Base-by-base conservation (phyloP, 2,797 vertebrate species). In the Linurgus olivaceus region DNA sequence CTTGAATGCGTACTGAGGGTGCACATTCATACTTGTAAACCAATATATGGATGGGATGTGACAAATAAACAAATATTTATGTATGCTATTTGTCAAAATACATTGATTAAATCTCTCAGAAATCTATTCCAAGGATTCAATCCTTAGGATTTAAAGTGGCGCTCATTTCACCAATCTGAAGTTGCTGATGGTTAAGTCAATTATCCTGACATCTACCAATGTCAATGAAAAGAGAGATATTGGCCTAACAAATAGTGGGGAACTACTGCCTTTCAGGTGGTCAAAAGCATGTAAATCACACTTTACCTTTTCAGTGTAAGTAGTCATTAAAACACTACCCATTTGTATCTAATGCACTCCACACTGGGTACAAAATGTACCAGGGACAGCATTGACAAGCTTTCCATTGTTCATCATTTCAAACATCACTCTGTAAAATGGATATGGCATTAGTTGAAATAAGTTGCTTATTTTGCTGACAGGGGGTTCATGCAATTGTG, bases 401-500 rank as follows among this genome's bases (percentile, higher is more conserved):
- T 51, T 68, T 89, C 48, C 79, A 71, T 79, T 93, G 77, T 90
- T 91, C 92, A 68, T 82, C 8, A 75, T 94, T 95, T 94, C 86
- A 95, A 84, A 21, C 35, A 92, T 88, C 88, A 72, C 19, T 77
- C 74, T 74, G 62, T 79, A 93, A 94, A 96, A 76, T 93, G 40
- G 72, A n/a, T 89, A 63, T 82, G 81, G 88, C 10, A 54, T 51
- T 87, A 78, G 57, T 18, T 86, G 38, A 55, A 65, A 86, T 91
- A 77, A 92, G 74, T 50, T 66, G 23, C 65, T 94, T 97, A 63
- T 94, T 91, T 87, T 81, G 74, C 72, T 95, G 90, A 84, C 58
- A 47, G 68, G 75, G 72, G 28, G 77, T 33, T 73, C 45, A 77
- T 73, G n/a, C 63, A 92, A 84, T 86, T 96, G 82, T 78, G 75